A percentile compares a stretch with the other conserved stretches of the same genome.
Evolutionary conservation across 2,888 invertebrate species (phyloP).

Genomic region (Belgica antarctica): DNA sequence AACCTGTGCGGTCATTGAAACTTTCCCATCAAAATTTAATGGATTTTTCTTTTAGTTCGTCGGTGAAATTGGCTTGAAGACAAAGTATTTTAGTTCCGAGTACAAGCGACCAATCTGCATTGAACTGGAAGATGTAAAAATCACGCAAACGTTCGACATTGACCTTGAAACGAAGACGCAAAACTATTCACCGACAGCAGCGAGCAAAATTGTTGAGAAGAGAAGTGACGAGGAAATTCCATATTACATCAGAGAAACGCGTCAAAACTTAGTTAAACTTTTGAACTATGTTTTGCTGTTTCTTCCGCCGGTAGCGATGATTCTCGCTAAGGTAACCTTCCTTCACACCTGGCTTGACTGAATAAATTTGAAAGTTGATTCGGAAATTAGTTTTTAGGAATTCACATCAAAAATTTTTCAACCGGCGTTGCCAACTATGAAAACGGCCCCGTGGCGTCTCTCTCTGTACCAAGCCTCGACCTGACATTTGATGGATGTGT

Average conservation of each 20-base stretch:
- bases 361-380: neutral
- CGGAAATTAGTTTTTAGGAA: slow-evolving; percentile 6
- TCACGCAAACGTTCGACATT: neutral
- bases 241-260: neutral
- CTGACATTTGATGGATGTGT: slow-evolving; percentile 28
- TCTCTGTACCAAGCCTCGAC: neutral
- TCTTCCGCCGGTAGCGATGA: slow-evolving; percentile 21
- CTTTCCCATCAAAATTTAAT: neutral
- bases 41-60: slow-evolving; percentile 2
- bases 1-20: too few species aligned
- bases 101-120: slow-evolving; percentile 33
- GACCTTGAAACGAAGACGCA: neutral
- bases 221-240: neutral
- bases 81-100: slow-evolving; percentile 18
- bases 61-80: slow-evolving; percentile 30
- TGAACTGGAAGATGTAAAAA: slow-evolving; percentile 34
- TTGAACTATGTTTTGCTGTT: neutral
- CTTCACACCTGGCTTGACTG: neutral
- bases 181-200: neutral
- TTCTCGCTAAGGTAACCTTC: neutral
- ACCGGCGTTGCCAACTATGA: slow-evolving; percentile 19
- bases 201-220: neutral
- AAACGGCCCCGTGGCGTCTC: slow-evolving; percentile 6
- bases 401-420: slow-evolving; percentile 34
- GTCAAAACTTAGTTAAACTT: neutral